phyloP scores from a whole-genome alignment of 2,797 vertebrate genomes.

The Cynodonichthys magdalenae region DNA sequence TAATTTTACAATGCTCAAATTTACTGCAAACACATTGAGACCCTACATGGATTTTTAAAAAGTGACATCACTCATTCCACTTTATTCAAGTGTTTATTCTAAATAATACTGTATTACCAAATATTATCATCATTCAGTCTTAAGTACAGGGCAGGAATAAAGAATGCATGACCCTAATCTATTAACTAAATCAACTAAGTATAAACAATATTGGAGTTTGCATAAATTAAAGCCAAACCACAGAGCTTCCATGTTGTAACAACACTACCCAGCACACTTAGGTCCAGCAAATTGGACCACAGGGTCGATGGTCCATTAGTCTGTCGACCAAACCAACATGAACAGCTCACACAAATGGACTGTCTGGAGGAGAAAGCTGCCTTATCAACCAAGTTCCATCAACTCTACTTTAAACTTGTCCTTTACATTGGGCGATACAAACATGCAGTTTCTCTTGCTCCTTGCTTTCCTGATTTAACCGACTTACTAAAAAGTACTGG shows the following conservation, averaged over 20 bases:
- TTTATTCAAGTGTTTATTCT: background rate
- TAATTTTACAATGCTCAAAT: slow-evolving; percentile 65
- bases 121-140: too few relatives aligned
- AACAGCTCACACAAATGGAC: slow-evolving; percentile 23
- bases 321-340: slow-evolving; percentile 37
- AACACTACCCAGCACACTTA: slow-evolving; percentile 45
- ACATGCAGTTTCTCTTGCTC: background rate
- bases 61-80: background rate
- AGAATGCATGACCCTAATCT: too few relatives aligned
- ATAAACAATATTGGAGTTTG: too few relatives aligned
- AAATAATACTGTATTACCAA: background rate
- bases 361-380: slow-evolving; percentile 20
- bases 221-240: slow-evolving; percentile 31
- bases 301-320: slow-evolving; percentile 49
- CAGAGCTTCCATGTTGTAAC: slow-evolving; percentile 57
- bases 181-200: too few relatives aligned
- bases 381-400: background rate
- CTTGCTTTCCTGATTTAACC: background rate
- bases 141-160: too few relatives aligned
- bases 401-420: background rate
- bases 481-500: slow-evolving; percentile 2
- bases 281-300: slow-evolving; percentile 45
- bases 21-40: slow-evolving; percentile 50
- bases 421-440: too few relatives aligned
- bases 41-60: slow-evolving; percentile 63